Evolutionary conservation across 2,888 invertebrate genomes (phyloP).

Genomic region (Agrenia bidenticulata): DNA sequence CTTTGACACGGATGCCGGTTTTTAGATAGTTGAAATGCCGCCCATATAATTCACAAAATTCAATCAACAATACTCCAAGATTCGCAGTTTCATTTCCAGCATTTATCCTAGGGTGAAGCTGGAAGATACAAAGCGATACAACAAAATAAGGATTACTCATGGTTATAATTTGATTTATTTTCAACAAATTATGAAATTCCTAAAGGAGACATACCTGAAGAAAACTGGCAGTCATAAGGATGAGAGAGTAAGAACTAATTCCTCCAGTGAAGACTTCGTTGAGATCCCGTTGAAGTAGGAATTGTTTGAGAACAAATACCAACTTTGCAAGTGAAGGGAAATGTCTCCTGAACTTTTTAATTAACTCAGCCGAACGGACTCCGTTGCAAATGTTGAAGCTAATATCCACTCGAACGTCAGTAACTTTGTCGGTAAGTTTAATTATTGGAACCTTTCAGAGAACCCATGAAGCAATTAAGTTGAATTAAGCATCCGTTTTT

Average conservation of each 20-base stretch:
- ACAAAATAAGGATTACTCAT: too few species aligned
- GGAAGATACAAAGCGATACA: slow-evolving; percentile 54
- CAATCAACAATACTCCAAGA: slow-evolving; percentile 89
- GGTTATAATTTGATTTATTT: slow-evolving; percentile 8
- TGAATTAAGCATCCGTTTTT: too few species aligned
- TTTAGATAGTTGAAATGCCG: slow-evolving; percentile 93
- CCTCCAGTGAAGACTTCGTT: slow-evolving; percentile 99
- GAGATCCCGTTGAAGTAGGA: slow-evolving; percentile 93
- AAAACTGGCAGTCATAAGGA: slow-evolving; percentile 98
- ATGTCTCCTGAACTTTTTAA: slow-evolving; percentile 82
- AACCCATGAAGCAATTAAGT: too few species aligned
- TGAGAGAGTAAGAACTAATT: slow-evolving; percentile 97
- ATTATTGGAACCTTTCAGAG: slow-evolving; percentile 80
- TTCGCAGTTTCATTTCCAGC: slow-evolving; percentile 67
- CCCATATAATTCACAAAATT: slow-evolving; percentile 97
- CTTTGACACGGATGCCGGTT: slow-evolving; percentile 89
- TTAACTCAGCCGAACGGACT: slow-evolving; percentile 92
- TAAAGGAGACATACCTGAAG: slow-evolving; percentile 65
- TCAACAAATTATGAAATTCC: slow-evolving; percentile 2
- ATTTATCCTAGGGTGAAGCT: slow-evolving; percentile 84
- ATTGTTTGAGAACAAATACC: slow-evolving; percentile 97
- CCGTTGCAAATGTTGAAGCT: slow-evolving; percentile 99
- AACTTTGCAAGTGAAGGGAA: slow-evolving; percentile 90
- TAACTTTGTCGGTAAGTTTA: slow-evolving; percentile 85
- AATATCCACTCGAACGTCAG: slow-evolving; percentile 94